These are phyloP conservation scores for Myanophis thanlyinensis DNA, from an alignment of 2,113 vertebrate genomes.

Conservation along the genomic window DNA sequence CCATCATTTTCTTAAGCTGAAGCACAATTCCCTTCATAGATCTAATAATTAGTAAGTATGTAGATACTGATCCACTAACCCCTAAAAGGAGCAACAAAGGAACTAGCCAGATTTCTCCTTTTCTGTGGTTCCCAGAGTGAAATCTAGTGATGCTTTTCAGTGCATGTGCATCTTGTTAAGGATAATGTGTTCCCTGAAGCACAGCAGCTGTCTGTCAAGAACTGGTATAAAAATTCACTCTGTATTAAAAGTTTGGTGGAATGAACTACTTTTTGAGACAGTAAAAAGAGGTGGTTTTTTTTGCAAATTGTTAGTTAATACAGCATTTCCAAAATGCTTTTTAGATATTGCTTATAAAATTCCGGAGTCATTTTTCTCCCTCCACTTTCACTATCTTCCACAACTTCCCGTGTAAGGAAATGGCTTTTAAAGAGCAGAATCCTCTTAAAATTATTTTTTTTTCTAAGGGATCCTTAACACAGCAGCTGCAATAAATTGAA, in stretches of 20 bases:
- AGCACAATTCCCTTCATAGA: background rate
- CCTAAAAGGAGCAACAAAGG: background rate
- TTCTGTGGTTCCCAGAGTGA: background rate
- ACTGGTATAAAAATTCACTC: conserved; percentile 31
- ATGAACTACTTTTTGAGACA: conserved; percentile 40
- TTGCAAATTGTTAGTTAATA: conserved; percentile 62
- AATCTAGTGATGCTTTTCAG: conserved; percentile 1
- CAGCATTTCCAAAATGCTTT: conserved; percentile 49
- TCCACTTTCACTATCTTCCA: conserved; percentile 55
- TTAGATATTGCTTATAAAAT: conserved; percentile 62
- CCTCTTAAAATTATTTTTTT: conserved; percentile 51
- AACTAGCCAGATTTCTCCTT: background rate
- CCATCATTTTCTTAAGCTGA: background rate
- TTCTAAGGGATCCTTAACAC: conserved; percentile 55
- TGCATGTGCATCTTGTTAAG: conserved; percentile 25
- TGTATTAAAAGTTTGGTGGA: conserved; percentile 41
- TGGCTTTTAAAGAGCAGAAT: conserved; percentile 70
- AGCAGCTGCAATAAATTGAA: conserved; percentile 64
- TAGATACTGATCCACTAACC: background rate
- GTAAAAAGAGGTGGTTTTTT: conserved; percentile 53
- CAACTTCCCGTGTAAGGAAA: conserved; percentile 60
- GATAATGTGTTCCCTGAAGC: conserved; percentile 23
- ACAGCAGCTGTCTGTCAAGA: conserved; percentile 31
- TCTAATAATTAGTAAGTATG: background rate
- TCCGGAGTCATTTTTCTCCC: conserved; percentile 30